Evolutionary conservation across 2,797 vertebrate genomes (phyloP).

Genomic region (Lophius americanus): DNA sequence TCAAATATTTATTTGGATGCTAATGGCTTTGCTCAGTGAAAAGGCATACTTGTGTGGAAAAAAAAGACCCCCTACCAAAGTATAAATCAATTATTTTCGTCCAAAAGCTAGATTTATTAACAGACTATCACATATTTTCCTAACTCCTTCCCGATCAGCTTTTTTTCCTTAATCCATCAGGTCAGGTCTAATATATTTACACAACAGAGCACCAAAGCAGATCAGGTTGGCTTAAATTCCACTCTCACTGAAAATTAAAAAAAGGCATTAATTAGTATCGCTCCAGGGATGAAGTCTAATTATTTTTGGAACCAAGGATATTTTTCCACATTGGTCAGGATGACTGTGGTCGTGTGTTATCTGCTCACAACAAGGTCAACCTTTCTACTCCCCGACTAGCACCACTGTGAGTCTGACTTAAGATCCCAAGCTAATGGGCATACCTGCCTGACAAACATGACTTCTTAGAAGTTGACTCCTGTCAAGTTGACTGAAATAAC

Average conservation of each 20-base stretch:
- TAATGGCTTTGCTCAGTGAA: slow-evolving; percentile 66
- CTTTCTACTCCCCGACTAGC: slow-evolving; percentile 59
- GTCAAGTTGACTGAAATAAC: slow-evolving; percentile 97
- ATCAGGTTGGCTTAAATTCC: slow-evolving; percentile 74
- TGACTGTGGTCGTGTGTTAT: slow-evolving; percentile 76
- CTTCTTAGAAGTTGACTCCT: slow-evolving; percentile 96
- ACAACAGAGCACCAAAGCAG: slow-evolving; percentile 64
- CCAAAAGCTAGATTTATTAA: slow-evolving; percentile 40
- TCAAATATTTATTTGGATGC: slow-evolving; percentile 73
- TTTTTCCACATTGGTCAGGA: slow-evolving; percentile 76
- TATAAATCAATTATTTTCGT: slow-evolving; percentile 24
- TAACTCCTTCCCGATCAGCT: slow-evolving; percentile 53
- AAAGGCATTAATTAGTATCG: slow-evolving; percentile 78
- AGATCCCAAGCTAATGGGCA: slow-evolving; percentile 93
- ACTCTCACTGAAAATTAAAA: slow-evolving; percentile 52
- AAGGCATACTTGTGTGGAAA: slow-evolving; percentile 38
- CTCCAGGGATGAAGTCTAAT: slow-evolving; percentile 76
- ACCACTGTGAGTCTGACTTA: slow-evolving; percentile 89
- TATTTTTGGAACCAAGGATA: slow-evolving; percentile 71
- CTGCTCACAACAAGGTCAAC: slow-evolving; percentile 80
- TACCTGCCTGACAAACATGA: slow-evolving; percentile 96
- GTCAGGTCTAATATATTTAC: slow-evolving; percentile 64
- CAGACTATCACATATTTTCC: slow-evolving; percentile 55
- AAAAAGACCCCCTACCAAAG: slow-evolving; percentile 35
- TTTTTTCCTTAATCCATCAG: slow-evolving; percentile 51